These are phyloP conservation scores for Eristalis pertinax DNA, from an alignment of 2,888 invertebrate genomes.

Conservation along the genomic window DNA sequence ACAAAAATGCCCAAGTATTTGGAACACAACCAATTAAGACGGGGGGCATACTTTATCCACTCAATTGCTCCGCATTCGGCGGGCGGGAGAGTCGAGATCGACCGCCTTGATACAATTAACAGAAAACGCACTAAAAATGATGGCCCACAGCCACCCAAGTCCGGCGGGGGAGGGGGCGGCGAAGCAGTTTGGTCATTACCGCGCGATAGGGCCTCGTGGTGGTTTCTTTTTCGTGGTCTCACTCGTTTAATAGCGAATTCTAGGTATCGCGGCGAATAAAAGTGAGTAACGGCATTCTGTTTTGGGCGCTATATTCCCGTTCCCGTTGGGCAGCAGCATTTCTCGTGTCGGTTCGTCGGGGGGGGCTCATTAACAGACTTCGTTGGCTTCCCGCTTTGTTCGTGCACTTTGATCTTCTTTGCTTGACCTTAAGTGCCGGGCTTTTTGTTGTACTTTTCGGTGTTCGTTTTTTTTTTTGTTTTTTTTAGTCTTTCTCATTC, in stretches of 20 bases:
- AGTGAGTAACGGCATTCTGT: conserved; percentile 28
- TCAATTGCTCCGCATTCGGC: background rate
- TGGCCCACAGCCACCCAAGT: conserved; percentile 10
- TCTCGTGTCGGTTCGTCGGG: background rate
- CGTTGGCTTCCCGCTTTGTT: background rate
- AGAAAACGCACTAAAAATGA: background rate
- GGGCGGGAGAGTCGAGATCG: background rate
- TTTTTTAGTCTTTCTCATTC: background rate
- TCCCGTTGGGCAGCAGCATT: background rate
- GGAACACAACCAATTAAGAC: background rate
- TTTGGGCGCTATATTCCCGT: conserved; percentile 14
- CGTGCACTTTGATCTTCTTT: background rate
- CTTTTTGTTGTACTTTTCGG: background rate
- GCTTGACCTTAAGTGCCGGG: conserved; percentile 21
- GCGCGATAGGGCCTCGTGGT: background rate
- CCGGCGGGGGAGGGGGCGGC: too few relatives aligned
- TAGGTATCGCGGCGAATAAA: conserved; percentile 20
- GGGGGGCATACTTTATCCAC: background rate
- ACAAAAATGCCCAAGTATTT: too few relatives aligned
- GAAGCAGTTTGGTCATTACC: too few relatives aligned
- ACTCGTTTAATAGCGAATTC: conserved; percentile 34
- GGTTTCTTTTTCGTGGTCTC: conserved; percentile 20
- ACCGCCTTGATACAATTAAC: background rate
- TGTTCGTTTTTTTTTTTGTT: too few relatives aligned
- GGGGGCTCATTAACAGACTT: conserved; percentile 5